Conservation (phyloP, 2,888 invertebrate species). For the Mactromeris polynyma region DNA sequence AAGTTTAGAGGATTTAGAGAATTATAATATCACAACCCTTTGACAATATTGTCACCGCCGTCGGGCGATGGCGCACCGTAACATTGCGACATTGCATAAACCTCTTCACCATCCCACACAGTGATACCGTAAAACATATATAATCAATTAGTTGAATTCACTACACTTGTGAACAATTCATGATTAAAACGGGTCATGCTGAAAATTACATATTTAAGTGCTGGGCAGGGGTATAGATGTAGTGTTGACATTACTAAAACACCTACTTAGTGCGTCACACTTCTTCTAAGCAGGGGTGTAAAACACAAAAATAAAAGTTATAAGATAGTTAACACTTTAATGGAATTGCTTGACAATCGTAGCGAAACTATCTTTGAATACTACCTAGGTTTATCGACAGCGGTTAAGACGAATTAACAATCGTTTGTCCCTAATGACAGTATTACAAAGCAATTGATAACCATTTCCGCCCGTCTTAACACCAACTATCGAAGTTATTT, state of each 20-base stretch:
- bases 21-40: too few species aligned
- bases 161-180: not conserved
- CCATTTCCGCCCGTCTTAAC: conserved; percentile 12
- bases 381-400: not conserved
- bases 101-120: too few species aligned
- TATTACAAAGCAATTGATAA: conserved; percentile 2
- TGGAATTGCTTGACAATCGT: conserved; percentile 1
- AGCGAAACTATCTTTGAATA: not conserved
- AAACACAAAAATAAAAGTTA: not conserved
- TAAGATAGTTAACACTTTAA: not conserved
- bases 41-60: not conserved
- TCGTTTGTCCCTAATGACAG: not conserved
- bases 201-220: not conserved
- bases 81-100: too few species aligned
- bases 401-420: conserved; percentile 1
- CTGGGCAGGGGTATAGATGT: not conserved
- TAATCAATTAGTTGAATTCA: not conserved
- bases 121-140: not conserved
- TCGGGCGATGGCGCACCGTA: too few species aligned
- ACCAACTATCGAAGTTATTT: not conserved
- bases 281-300: not conserved
- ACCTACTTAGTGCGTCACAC: not conserved
- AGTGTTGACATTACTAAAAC: not conserved
- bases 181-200: not conserved
- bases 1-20: too few species aligned